Evolutionary conservation across 2,888 invertebrate species (phyloP).

Genomic region (Tiliacea citrago): DNA sequence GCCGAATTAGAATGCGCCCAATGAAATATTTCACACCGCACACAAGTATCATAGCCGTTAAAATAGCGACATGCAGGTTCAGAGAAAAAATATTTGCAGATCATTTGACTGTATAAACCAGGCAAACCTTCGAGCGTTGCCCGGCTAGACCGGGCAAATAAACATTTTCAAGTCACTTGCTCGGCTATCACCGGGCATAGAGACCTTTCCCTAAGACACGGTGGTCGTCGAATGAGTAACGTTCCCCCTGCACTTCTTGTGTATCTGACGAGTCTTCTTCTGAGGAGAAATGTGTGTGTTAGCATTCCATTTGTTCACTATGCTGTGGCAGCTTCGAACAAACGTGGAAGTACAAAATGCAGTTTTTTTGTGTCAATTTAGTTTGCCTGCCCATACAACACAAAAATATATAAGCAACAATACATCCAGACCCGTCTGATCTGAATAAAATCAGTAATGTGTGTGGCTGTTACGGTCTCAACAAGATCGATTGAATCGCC

Average conservation of each 20-base stretch:
- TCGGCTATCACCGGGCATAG: slow-evolving; percentile 38
- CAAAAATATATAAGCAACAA: not conserved
- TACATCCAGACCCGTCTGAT: not conserved
- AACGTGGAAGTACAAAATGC: not conserved
- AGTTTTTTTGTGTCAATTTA: not conserved
- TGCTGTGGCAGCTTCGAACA: slow-evolving; percentile 10
- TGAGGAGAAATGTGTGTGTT: slow-evolving; percentile 53
- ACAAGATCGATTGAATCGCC: not conserved
- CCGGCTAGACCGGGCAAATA: slow-evolving; percentile 31
- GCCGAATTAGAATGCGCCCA: slow-evolving; percentile 17
- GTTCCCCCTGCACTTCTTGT: slow-evolving; percentile 38
- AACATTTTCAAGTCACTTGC: slow-evolving; percentile 46
- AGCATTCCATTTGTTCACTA: slow-evolving; percentile 43
- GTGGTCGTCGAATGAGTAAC: slow-evolving; percentile 48
- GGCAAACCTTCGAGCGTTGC: slow-evolving; percentile 46
- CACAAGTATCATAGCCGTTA: slow-evolving; percentile 23
- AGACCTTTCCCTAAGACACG: slow-evolving; percentile 45
- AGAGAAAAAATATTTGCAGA: slow-evolving; percentile 21
- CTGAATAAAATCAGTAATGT: not conserved
- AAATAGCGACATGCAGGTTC: slow-evolving; percentile 40
- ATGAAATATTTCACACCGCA: slow-evolving; percentile 25
- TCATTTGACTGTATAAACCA: slow-evolving; percentile 37
- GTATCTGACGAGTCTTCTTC: slow-evolving; percentile 47
- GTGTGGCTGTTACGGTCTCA: not conserved
- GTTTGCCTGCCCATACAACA: not conserved